Base-by-base conservation (phyloP, 2,113 vertebrate genomes). In the Reinhardtius hippoglossoides region DNA sequence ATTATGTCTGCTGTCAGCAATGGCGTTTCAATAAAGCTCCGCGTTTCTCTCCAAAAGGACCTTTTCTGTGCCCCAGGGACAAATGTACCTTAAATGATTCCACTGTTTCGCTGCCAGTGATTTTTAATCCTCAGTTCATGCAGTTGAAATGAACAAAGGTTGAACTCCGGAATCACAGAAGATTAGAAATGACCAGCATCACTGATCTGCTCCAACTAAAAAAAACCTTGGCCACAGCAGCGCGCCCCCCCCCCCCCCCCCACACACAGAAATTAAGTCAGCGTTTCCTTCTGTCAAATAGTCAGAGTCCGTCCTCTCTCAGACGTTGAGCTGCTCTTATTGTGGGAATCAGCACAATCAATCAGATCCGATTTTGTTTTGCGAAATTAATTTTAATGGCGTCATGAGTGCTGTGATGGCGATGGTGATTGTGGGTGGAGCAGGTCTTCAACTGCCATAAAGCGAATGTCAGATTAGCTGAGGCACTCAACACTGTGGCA, bases 101-200 rank as follows among this genome's bases (percentile, higher is more conserved):
- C 26, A 18, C 14, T 18, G 5, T 26, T 31, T 59, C 57, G n/a
- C 71, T 67, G 80, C 85, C 82, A 44, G 77, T 80, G 82, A 87
- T 81, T 87, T 31, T 88, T 87, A 91, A 93, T 93, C 85, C 82
- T 76, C 84, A 83, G 74, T n/a, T 60, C 27, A 60, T 9, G 15
- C 58, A 89, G 31, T 31, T 81, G 89, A 70, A 80, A 88, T 82
- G 85, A 76, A 74, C 58, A 31, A 42, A 71, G 71, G 61, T 71
- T 84, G 81, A 90, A 81, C 82, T 65, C 71, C 54, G 74, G 67
- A 86, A 78, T 89, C 82, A 63, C 72, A 68, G 84, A 74, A 75
- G 80, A 93, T 93, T 89, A 89, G 75, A 82, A 74, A 84, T 84
- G 67, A 80, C 71, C 80, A 63, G 61, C 74, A 77, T 58, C 50